These are phyloP conservation scores for Meles meles DNA, from an alignment of 2,113 vertebrate species.

Conservation along the genomic window DNA sequence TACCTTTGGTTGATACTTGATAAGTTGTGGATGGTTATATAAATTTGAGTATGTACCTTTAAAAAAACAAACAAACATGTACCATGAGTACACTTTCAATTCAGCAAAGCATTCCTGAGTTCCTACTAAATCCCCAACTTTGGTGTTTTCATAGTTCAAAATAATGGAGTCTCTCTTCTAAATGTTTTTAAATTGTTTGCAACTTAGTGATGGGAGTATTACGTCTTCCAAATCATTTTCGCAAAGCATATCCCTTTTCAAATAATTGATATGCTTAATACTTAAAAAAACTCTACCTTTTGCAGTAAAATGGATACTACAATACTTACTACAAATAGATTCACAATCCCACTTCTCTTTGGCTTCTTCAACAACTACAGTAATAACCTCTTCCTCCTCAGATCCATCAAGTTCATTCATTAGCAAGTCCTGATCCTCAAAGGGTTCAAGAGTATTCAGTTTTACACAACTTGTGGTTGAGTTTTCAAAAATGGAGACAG, in stretches of 20 bases:
- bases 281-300: not conserved
- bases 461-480: conserved; percentile 82
- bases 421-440: conserved; percentile 76
- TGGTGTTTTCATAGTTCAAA: not conserved
- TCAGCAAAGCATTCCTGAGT: not conserved
- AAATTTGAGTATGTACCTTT: conserved; percentile 97
- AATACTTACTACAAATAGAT: conserved; percentile 95
- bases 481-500: conserved; percentile 42
- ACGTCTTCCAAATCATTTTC: not conserved
- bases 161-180: not conserved
- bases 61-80: not conserved
- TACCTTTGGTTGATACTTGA: conserved; percentile 93
- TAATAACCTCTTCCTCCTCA: conserved; percentile 86
- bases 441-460: conserved; percentile 86
- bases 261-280: not conserved
- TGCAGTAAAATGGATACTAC: not conserved
- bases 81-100: conserved; percentile 20
- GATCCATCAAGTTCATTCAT: conserved; percentile 85
- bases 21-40: conserved; percentile 95
- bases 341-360: conserved; percentile 98
- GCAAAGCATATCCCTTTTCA: not conserved
- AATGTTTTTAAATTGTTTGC: not conserved
- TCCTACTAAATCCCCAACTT: not conserved
- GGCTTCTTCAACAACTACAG: conserved; percentile 84
- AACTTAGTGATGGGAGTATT: not conserved